These are phyloP conservation scores for Pitta sordida DNA, from an alignment of 2,113 vertebrate genomes.

Conservation along the genomic window DNA sequence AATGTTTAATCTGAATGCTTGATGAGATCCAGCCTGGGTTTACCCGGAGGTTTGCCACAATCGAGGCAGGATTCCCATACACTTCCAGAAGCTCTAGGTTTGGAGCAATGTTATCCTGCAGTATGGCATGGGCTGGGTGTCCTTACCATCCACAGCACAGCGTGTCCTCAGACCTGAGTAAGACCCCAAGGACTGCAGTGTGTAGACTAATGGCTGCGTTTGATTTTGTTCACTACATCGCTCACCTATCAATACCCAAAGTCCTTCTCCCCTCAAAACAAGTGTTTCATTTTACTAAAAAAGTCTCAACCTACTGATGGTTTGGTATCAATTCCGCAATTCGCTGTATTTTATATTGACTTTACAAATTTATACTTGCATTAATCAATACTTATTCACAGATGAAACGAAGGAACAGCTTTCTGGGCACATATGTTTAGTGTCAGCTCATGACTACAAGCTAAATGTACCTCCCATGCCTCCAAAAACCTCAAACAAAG, in stretches of 20 bases:
- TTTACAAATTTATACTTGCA: background rate
- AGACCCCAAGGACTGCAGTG: background rate
- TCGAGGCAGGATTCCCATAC: background rate
- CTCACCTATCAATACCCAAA: background rate
- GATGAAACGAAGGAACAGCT: background rate
- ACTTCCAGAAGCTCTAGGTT: background rate
- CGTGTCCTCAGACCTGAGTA: background rate
- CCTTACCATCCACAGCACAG: background rate
- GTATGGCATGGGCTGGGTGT: background rate
- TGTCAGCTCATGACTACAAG: slow-evolving; percentile 23
- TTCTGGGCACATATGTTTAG: slow-evolving; percentile 41
- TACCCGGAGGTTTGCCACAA: background rate
- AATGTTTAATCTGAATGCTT: background rate
- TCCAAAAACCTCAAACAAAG: slow-evolving; percentile 62
- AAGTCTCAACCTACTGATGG: background rate
- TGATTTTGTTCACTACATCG: background rate
- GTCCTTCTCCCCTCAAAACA: background rate
- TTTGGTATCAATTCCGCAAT: background rate
- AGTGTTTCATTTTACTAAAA: background rate
- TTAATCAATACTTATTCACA: slow-evolving; percentile 24
- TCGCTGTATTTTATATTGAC: no score
- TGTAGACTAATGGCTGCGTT: background rate
- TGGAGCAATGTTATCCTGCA: background rate
- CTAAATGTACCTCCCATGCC: slow-evolving; percentile 33
- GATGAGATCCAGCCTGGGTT: background rate